Conservation (phyloP, 1,140 invertebrate species). For the Acromyrmex echinatior region DNA sequence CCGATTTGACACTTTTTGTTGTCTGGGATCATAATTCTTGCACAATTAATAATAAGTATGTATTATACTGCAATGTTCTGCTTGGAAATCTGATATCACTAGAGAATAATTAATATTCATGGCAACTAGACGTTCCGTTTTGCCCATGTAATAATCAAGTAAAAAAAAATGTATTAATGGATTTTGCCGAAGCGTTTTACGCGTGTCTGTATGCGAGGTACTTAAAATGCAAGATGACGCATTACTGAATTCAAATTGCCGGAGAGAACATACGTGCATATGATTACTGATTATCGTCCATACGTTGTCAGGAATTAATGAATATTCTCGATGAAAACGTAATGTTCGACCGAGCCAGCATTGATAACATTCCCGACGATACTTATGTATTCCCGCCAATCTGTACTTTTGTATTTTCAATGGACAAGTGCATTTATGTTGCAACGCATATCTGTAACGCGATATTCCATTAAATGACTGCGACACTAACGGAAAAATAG, state of each 20-base stretch:
- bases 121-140: not conserved
- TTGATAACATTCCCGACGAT: not conserved
- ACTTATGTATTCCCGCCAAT: not conserved
- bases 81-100: not conserved
- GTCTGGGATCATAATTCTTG: not conserved
- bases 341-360: conserved; percentile 23
- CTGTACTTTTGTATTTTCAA: conserved; percentile 39
- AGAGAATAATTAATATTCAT: not conserved
- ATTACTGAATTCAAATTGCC: conserved; percentile 5
- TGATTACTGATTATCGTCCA: conserved; percentile 49
- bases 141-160: not conserved
- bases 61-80: not conserved
- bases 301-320: conserved; percentile 45
- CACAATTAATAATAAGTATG: not conserved
- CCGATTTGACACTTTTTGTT: no score
- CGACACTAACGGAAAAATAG: conserved; percentile 36
- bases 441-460: not conserved
- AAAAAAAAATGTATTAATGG: not conserved
- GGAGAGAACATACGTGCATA: conserved; percentile 23
- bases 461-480: conserved; percentile 31
- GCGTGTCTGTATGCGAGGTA: not conserved
- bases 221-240: conserved; percentile 5
- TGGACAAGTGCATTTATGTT: not conserved
- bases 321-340: conserved; percentile 52
- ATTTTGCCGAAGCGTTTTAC: not conserved